A percentile compares a stretch with the other conserved stretches of the same genome.
Evolutionary conservation across 2,797 vertebrate species (phyloP).

Genomic region (Galagoides demidoff): DNA sequence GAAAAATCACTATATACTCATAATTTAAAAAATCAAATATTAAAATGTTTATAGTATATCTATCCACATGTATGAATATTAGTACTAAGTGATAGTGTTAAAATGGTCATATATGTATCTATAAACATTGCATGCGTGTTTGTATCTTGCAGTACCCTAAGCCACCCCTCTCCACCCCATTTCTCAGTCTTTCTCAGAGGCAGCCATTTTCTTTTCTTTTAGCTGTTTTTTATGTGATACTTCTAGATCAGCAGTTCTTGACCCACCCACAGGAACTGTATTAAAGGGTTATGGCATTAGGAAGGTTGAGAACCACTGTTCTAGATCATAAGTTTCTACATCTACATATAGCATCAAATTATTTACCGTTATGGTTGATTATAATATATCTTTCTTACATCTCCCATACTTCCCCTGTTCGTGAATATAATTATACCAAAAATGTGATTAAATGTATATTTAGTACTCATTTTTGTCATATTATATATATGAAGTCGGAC

Average conservation of each 20-base stretch:
- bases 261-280: too few species aligned
- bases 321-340: neutral
- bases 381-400: neutral
- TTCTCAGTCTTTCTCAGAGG: neutral
- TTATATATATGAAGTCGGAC: neutral
- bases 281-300: too few species aligned
- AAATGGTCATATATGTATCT: neutral
- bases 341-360: neutral
- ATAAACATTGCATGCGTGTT: neutral
- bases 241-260: neutral
- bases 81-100: neutral
- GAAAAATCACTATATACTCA: neutral
- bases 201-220: neutral
- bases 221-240: constrained; percentile 12
- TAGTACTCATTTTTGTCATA: constrained; percentile 11
- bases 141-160: neutral
- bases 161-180: rapidly evolving
- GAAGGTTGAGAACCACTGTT: neutral
- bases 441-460: neutral
- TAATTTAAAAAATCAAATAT: constrained; percentile 12
- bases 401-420: neutral
- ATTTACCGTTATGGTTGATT: neutral
- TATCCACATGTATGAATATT: neutral
- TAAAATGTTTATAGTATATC: neutral
- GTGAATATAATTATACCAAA: neutral